These are phyloP conservation scores for Amyelois transitella DNA, from an alignment of 1,140 invertebrate genomes.

Conservation along the genomic window DNA sequence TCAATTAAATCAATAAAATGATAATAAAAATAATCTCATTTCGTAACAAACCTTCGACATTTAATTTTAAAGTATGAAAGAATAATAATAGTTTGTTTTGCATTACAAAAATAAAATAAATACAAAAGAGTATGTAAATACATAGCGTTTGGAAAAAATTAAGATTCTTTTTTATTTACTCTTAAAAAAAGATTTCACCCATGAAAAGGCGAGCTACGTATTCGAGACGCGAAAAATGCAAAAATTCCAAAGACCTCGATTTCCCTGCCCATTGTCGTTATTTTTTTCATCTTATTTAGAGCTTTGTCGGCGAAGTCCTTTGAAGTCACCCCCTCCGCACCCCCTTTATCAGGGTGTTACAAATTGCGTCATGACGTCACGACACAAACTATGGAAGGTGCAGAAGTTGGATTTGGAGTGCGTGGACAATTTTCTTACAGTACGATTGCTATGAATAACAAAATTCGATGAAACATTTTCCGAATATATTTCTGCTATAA, in stretches of 20 bases:
- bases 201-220: constrained; percentile 24
- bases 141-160: too few species aligned
- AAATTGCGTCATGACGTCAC: constrained; percentile 56
- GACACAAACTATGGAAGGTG: neutral
- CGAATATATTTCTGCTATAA: too few species aligned
- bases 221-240: constrained; percentile 38
- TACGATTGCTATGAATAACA: too few species aligned
- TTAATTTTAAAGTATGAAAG: too few species aligned
- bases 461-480: neutral
- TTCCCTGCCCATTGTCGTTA: constrained; percentile 67
- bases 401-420: neutral
- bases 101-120: too few species aligned
- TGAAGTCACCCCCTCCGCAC: constrained; percentile 44
- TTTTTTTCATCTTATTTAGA: constrained; percentile 71
- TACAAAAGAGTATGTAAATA: too few species aligned
- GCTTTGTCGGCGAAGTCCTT: constrained; percentile 70
- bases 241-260: constrained; percentile 58
- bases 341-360: constrained; percentile 45
- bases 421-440: too few species aligned
- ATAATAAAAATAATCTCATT: too few species aligned
- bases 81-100: too few species aligned
- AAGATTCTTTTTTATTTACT: too few species aligned
- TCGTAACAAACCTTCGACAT: too few species aligned
- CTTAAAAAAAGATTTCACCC: constrained; percentile 11
- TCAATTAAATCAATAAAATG: too few species aligned